phyloP scores from a whole-genome alignment of 2,888 invertebrate species.

The Lissocephala sabroskyi region DNA sequence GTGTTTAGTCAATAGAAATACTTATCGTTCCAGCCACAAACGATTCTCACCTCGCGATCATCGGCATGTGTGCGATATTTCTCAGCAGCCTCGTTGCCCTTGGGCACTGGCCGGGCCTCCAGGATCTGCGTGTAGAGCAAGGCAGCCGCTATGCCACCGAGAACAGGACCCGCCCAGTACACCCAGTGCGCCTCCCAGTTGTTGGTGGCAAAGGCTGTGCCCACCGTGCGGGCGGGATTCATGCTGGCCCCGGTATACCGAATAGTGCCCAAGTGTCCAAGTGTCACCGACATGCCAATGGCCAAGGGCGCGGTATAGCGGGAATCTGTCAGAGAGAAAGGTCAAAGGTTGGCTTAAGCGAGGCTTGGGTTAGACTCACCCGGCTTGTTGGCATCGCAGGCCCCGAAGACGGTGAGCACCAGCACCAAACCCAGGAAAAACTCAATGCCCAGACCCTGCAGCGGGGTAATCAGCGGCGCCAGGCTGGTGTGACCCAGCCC shows the following conservation, averaged over 20 bases:
- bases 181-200: slow-evolving; percentile 89
- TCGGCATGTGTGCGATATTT: slow-evolving; percentile 73
- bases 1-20: slow-evolving; percentile 46
- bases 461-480: slow-evolving; percentile 76
- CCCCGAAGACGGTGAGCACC: slow-evolving; percentile 91
- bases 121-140: slow-evolving; percentile 78
- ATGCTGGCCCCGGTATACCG: slow-evolving; percentile 90
- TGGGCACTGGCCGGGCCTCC: slow-evolving; percentile 55
- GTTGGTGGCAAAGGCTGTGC: slow-evolving; percentile 85
- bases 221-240: slow-evolving; percentile 93
- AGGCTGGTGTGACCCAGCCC: slow-evolving; percentile 82
- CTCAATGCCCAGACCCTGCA: slow-evolving; percentile 91
- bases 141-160: slow-evolving; percentile 85
- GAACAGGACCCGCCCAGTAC: slow-evolving; percentile 91
- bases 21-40: slow-evolving; percentile 48
- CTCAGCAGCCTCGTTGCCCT: slow-evolving; percentile 58
- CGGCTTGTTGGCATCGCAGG: slow-evolving; percentile 73
- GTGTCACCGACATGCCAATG: slow-evolving; percentile 88
- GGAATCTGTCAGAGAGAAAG: slow-evolving; percentile 75
- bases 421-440: slow-evolving; percentile 92
- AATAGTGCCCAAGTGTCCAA: slow-evolving; percentile 89
- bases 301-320: slow-evolving; percentile 88
- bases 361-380: slow-evolving; percentile 49
- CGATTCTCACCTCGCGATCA: slow-evolving; percentile 79
- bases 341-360: neutral